phyloP scores from a whole-genome alignment of 1,140 invertebrate genomes.

The Drosophila arizonae region DNA sequence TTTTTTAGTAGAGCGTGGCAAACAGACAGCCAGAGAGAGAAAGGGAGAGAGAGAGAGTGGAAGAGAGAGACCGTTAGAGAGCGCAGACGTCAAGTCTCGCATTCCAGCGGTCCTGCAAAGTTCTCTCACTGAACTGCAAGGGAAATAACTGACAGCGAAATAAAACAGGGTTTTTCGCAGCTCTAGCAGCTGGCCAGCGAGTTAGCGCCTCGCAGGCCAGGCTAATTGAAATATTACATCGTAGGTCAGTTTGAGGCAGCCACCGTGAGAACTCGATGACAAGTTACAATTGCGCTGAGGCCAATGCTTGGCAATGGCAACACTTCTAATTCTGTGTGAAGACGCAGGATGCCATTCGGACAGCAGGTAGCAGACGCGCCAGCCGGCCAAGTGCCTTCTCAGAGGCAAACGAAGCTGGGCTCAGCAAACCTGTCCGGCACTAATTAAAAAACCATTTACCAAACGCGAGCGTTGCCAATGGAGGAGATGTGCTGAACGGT shows the following conservation, averaged over 20 bases:
- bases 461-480: neutral
- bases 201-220: constrained; percentile 14
- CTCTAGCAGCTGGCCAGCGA: constrained; percentile 39
- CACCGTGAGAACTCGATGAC: constrained; percentile 64
- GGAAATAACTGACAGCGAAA: constrained; percentile 51
- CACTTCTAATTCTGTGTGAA: constrained; percentile 1
- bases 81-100: constrained; percentile 50
- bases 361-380: constrained; percentile 19
- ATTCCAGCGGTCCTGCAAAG: constrained; percentile 47
- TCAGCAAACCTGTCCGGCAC: constrained; percentile 23
- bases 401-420: constrained; percentile 1
- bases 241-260: constrained; percentile 60
- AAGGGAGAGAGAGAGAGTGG: constrained; percentile 4
- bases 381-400: neutral
- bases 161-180: constrained; percentile 41
- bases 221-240: constrained; percentile 70
- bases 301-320: constrained; percentile 1
- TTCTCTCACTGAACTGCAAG: constrained; percentile 21
- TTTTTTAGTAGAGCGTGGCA: constrained; percentile 11
- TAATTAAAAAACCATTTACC: constrained; percentile 70
- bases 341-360: neutral
- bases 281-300: constrained; percentile 17
- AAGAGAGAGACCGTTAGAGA: neutral
- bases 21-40: neutral
- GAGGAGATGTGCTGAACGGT: neutral